Evolutionary conservation across 2,888 invertebrate genomes (phyloP).

Genomic region (Nephrocerus scutellatus): DNA sequence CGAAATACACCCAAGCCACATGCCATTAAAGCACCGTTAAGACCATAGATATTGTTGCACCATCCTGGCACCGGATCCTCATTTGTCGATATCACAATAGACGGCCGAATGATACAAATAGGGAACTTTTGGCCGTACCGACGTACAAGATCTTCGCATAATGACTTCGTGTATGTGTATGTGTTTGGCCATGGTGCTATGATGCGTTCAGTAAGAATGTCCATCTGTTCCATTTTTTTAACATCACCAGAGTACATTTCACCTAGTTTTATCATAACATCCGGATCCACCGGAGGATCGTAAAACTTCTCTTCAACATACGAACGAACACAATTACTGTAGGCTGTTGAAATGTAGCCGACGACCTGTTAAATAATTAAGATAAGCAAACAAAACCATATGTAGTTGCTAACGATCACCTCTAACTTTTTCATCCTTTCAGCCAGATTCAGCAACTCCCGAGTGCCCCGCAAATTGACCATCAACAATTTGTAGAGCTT

Average conservation of each 20-base stretch:
- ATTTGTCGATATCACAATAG: constrained; percentile 28
- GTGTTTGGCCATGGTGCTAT: constrained; percentile 31
- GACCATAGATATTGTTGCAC: constrained; percentile 27
- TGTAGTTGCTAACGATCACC: constrained; percentile 8
- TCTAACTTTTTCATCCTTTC: constrained; percentile 24
- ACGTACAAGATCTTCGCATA: constrained; percentile 29
- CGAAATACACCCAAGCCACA: constrained; percentile 26
- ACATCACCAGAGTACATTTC: constrained; percentile 13
- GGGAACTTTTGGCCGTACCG: constrained; percentile 22
- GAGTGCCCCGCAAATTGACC: constrained; percentile 29
- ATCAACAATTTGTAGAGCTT: constrained; percentile 23
- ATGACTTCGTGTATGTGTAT: constrained; percentile 28
- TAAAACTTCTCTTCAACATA: constrained; percentile 29
- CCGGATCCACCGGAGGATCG: constrained; percentile 25
- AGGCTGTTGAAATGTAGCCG: constrained; percentile 32
- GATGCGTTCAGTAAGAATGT: constrained; percentile 22
- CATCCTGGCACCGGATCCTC: constrained; percentile 31
- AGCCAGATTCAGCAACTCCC: constrained; percentile 25
- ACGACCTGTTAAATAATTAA: constrained; percentile 23
- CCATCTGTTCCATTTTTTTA: constrained; percentile 15
- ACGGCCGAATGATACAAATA: constrained; percentile 27
- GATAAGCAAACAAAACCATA: background rate
- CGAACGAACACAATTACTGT: constrained; percentile 22
- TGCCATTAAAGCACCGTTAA: constrained; percentile 26
- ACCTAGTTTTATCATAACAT: constrained; percentile 24